A percentile compares a stretch with the other conserved stretches of the same genome.
These are phyloP conservation scores for rat (Rattus norvegicus) DNA, from an alignment of 2,113 vertebrate genomes.

Conservation along the genomic window GRCr8 NC_086019.1:237254501-237255000, in stretches of 20 bases:
- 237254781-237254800: conserved; percentile 45
- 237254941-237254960: neutral
- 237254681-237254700: conserved; percentile 39
- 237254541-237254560: conserved; percentile 68
- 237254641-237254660: conserved; percentile 36
- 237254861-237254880: neutral
- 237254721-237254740: conserved; percentile 44
- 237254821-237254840: conserved; percentile 12
- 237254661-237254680: conserved; percentile 15
- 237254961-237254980: neutral
- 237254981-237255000: conserved; percentile 44
- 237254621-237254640: conserved; percentile 5
- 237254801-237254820: conserved; percentile 20
- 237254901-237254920: neutral
- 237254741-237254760: conserved; percentile 6
- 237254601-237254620: conserved; percentile 52
- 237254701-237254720: conserved; percentile 38
- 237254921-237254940: neutral
- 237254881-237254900: conserved; percentile 26
- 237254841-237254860: neutral
- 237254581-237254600: conserved; percentile 49
- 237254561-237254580: conserved; percentile 48
- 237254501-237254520: conserved; percentile 79
- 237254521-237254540: conserved; percentile 73
- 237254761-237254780: conserved; percentile 23